Conservation (phyloP, 2,888 invertebrate genomes). For the Chymomyza amoena region DNA sequence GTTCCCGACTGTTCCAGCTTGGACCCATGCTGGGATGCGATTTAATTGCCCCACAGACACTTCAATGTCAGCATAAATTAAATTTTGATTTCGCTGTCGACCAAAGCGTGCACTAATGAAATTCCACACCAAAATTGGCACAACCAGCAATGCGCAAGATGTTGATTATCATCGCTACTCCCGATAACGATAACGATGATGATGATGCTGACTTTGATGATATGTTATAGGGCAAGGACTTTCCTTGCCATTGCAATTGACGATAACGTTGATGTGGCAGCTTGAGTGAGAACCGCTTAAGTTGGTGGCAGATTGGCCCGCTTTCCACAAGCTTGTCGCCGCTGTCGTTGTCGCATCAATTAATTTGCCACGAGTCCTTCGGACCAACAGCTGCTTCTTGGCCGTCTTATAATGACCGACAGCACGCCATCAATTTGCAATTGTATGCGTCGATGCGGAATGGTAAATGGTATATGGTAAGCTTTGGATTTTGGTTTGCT, state of each 20-base stretch:
- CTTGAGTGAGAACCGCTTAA: constrained; percentile 17
- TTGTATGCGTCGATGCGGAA: constrained; percentile 39
- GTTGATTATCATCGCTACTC: background rate
- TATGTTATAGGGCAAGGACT: background rate
- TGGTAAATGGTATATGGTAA: constrained; percentile 16
- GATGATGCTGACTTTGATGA: constrained; percentile 26
- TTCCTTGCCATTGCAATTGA: constrained; percentile 8
- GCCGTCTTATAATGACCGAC: constrained; percentile 46
- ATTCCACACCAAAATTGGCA: constrained; percentile 43
- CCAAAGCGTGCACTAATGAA: constrained; percentile 49
- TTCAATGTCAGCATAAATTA: constrained; percentile 65
- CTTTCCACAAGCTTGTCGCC: constrained; percentile 15
- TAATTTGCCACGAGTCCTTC: constrained; percentile 52
- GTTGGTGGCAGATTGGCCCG: background rate
- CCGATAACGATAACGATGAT: constrained; percentile 18
- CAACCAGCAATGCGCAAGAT: constrained; percentile 14
- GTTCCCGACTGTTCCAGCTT: background rate
- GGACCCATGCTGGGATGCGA: constrained; percentile 26
- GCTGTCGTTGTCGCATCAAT: constrained; percentile 49
- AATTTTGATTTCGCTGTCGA: constrained; percentile 53
- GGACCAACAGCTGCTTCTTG: constrained; percentile 23
- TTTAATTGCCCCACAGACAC: constrained; percentile 61
- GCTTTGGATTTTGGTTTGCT: background rate
- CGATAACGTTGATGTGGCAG: constrained; percentile 35
- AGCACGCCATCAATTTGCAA: constrained; percentile 48